Evolutionary conservation across 2,797 vertebrate species (phyloP).

Genomic region (Darevskia nairensis): DNA sequence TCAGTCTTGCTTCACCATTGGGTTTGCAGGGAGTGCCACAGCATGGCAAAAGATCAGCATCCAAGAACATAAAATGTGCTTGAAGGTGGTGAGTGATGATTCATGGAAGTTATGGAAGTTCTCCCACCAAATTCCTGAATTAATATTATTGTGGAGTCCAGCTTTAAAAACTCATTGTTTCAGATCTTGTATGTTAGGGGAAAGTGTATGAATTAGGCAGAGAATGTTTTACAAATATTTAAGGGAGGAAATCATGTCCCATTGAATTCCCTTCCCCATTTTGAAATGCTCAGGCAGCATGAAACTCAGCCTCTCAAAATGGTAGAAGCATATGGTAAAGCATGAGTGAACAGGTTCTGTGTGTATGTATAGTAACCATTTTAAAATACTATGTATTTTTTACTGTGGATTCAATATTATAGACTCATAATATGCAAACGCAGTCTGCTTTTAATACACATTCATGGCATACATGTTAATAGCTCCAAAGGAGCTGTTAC

Average conservation of each 20-base stretch:
- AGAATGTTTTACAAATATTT: constrained; percentile 1
- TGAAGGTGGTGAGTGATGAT: neutral
- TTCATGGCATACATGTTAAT: constrained; percentile 67
- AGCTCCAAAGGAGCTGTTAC: constrained; percentile 68
- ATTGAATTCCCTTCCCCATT: neutral
- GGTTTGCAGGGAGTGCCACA: neutral
- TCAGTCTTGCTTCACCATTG: neutral
- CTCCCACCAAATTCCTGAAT: neutral
- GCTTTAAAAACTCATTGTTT: neutral
- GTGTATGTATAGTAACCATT: constrained; percentile 47
- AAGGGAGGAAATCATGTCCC: neutral
- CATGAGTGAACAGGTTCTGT: constrained; percentile 62
- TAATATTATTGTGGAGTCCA: neutral
- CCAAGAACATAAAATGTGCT: neutral
- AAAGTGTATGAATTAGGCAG: neutral
- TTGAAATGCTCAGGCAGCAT: constrained; percentile 17
- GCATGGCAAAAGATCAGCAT: neutral
- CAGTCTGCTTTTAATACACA: constrained; percentile 70
- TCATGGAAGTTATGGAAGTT: neutral
- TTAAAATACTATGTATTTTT: constrained; percentile 42
- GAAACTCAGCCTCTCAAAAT: constrained; percentile 50
- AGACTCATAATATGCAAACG: constrained; percentile 68
- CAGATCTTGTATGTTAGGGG: constrained; percentile 20
- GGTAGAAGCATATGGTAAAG: constrained; percentile 45
- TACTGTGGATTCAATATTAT: constrained; percentile 63